A percentile compares a stretch with the other conserved stretches of the same genome.
These are phyloP conservation scores for Saimiri boliviensis DNA, from an alignment of 2,113 vertebrate species.

Conservation along the genomic window DNA sequence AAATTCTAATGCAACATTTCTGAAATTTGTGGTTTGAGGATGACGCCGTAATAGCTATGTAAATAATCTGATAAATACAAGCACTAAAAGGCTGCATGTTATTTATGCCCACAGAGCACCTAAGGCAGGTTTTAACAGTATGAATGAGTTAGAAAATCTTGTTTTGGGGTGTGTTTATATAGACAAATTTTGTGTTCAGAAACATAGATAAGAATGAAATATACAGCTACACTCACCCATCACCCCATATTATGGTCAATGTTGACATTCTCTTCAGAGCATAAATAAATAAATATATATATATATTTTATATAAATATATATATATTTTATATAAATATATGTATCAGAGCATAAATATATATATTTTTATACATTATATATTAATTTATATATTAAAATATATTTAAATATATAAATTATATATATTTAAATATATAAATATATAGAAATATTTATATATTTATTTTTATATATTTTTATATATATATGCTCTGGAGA, in stretches of 20 bases:
- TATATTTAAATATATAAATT: no score
- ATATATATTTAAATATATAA: neutral
- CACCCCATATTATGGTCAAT: neutral
- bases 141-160: neutral
- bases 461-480: neutral
- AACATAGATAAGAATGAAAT: neutral
- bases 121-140: neutral
- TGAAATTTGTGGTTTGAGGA: neutral
- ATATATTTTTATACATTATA: no score
- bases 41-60: rapidly evolving
- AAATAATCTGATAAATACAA: neutral
- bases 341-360: no score
- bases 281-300: neutral
- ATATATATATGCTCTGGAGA: neutral
- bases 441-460: neutral
- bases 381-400: no score
- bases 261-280: neutral
- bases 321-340: no score
- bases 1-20: neutral
- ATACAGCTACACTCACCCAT: neutral
- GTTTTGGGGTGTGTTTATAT: neutral
- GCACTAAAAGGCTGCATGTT: neutral
- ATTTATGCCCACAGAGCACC: neutral
- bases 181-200: neutral
- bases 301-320: no score